Conservation (phyloP, 2,113 vertebrate genomes). For the Hydrolagus affinis region DNA sequence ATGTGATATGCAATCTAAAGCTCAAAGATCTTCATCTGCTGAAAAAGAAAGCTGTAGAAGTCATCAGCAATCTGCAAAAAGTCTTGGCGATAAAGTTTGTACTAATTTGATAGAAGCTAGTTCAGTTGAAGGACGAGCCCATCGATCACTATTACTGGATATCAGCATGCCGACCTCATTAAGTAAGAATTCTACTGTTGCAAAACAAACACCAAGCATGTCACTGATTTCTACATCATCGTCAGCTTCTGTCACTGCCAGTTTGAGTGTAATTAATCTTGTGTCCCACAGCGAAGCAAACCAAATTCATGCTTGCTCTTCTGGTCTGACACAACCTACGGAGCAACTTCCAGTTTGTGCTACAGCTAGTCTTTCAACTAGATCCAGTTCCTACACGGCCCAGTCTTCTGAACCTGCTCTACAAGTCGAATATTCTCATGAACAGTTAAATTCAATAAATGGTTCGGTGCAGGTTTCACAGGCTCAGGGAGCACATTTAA, state of each 20-base stretch:
- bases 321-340: conserved; percentile 61
- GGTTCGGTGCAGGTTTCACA: conserved; percentile 55
- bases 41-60: conserved; percentile 48
- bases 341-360: conserved; percentile 56
- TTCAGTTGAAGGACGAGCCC: conserved; percentile 45
- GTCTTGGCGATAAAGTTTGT: conserved; percentile 48
- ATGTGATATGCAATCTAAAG: conserved; percentile 46
- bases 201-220: conserved; percentile 52
- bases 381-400: conserved; percentile 57
- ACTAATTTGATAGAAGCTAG: conserved; percentile 51
- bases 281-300: conserved; percentile 67
- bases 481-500: conserved; percentile 57
- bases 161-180: neutral
- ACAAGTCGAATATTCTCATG: conserved; percentile 69
- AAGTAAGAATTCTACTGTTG: conserved; percentile 38
- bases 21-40: conserved; percentile 51
- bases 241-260: conserved; percentile 51
- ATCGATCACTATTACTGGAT: neutral
- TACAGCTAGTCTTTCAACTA: conserved; percentile 55
- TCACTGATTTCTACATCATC: conserved; percentile 63
- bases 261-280: conserved; percentile 87
- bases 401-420: conserved; percentile 63
- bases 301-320: conserved; percentile 69
- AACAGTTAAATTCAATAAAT: conserved; percentile 59
- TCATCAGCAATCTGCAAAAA: conserved; percentile 52